These are phyloP conservation scores for Paramuricea clavata DNA, from an alignment of 92 coral and sea anemone species.

Conservation along the genomic window DNA sequence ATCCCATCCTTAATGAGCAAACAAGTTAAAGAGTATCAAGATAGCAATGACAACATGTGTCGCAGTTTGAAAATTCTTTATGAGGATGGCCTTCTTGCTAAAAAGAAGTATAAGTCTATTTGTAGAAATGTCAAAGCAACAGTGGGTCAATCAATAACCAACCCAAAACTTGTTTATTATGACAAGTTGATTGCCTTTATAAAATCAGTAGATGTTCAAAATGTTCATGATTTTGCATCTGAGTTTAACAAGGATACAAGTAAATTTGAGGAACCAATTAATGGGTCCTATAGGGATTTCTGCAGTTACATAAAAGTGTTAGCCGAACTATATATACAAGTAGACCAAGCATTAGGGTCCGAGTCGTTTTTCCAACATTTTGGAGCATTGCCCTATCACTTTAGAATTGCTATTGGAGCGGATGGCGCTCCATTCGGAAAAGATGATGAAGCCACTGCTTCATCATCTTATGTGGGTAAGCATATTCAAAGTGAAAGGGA, in stretches of 20 bases:
- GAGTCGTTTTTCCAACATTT: conserved; percentile 59
- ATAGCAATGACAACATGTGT: conserved; percentile 35
- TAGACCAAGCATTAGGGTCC: conserved; percentile 53
- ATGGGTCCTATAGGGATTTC: conserved; percentile 65
- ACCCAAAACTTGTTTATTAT: conserved; percentile 70
- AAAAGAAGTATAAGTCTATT: conserved; percentile 56
- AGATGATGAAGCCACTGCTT: conserved; percentile 52
- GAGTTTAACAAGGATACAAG: conserved; percentile 62
- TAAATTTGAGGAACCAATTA: conserved; percentile 60
- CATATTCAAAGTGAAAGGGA: conserved; percentile 64
- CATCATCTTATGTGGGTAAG: conserved; percentile 61
- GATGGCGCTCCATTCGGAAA: conserved; percentile 56
- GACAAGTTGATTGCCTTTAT: conserved; percentile 65
- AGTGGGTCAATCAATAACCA: conserved; percentile 16
- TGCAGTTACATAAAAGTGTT: conserved; percentile 57
- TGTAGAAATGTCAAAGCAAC: conserved; percentile 28
- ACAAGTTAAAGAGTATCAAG: conserved; percentile 12
- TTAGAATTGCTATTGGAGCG: conserved; percentile 65
- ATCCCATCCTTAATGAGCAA: conserved; percentile 54
- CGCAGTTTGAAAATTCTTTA: conserved; percentile 30
- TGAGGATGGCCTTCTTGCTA: conserved; percentile 44
- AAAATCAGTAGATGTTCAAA: conserved; percentile 53
- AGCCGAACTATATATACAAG: conserved; percentile 62
- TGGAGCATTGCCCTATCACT: conserved; percentile 52
- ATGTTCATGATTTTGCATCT: conserved; percentile 59